Evolutionary conservation across 2,797 vertebrate species (phyloP).

Genomic region (Lycodopsis pacificus): DNA sequence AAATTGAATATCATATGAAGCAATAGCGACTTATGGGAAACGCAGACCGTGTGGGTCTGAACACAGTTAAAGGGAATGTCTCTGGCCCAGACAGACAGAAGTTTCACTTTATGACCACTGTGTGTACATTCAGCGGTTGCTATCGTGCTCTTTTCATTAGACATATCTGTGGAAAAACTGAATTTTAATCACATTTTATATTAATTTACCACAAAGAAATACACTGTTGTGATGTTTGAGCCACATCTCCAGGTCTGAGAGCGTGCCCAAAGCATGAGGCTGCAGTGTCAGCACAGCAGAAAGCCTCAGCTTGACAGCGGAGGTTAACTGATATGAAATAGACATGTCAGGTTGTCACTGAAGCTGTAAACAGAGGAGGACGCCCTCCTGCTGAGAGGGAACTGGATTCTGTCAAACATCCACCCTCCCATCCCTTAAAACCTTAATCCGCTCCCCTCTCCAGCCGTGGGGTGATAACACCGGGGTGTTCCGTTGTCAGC

Average conservation of each 20-base stretch:
- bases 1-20: conserved; percentile 54
- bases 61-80: conserved; percentile 31
- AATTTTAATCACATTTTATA: conserved; percentile 41
- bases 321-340: conserved; percentile 61
- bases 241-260: conserved; percentile 26
- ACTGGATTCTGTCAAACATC: conserved; percentile 48
- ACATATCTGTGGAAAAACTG: conserved; percentile 30
- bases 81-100: conserved; percentile 31
- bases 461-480: neutral
- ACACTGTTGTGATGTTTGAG: conserved; percentile 44
- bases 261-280: conserved; percentile 49
- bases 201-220: conserved; percentile 36
- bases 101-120: conserved; percentile 29
- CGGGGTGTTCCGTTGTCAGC: neutral
- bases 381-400: conserved; percentile 47
- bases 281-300: conserved; percentile 51
- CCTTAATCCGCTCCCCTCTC: conserved; percentile 10
- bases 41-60: conserved; percentile 35
- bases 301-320: conserved; percentile 17
- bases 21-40: conserved; percentile 45
- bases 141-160: conserved; percentile 40
- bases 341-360: conserved; percentile 54
- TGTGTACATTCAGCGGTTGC: conserved; percentile 45
- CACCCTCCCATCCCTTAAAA: neutral
- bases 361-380: conserved; percentile 41